Evolutionary conservation across 2,797 vertebrate genomes (phyloP).

Genomic region (Rhinichthys osculus): DNA sequence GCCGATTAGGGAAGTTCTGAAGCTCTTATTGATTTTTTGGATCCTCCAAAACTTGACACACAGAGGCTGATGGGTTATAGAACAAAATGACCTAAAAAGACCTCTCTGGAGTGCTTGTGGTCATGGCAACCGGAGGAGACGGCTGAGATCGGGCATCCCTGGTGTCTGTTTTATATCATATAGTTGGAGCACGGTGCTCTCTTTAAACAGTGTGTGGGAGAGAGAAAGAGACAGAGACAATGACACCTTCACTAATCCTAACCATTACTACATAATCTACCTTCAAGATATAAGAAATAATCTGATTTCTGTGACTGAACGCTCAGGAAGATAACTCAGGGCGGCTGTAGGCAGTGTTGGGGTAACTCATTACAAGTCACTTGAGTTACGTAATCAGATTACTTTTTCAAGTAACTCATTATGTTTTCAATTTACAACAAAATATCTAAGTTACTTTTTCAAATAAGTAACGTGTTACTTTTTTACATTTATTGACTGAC

Average conservation of each 20-base stretch:
- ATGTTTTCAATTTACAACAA: too few relatives aligned
- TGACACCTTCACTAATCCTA: constrained; percentile 26
- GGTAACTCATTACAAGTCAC: too few relatives aligned
- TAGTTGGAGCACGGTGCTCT: constrained; percentile 30
- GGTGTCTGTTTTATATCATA: constrained; percentile 55
- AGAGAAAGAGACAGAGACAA: constrained; percentile 30
- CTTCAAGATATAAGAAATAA: constrained; percentile 8
- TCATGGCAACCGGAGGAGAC: constrained; percentile 54
- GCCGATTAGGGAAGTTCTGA: background rate
- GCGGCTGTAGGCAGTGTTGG: too few relatives aligned
- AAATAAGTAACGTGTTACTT: too few relatives aligned
- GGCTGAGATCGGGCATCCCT: constrained; percentile 50
- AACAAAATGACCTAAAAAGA: constrained; percentile 54
- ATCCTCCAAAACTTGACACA: constrained; percentile 25
- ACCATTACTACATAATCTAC: background rate
- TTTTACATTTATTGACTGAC: too few relatives aligned
- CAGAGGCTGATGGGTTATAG: constrained; percentile 17
- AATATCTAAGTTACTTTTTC: too few relatives aligned
- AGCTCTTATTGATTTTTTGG: constrained; percentile 5
- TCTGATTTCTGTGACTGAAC: constrained; percentile 31
- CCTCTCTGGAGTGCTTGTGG: constrained; percentile 50
- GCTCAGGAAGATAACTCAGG: constrained; percentile 9
- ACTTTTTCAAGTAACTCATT: too few relatives aligned
- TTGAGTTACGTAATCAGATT: too few relatives aligned
- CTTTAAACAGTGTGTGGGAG: constrained; percentile 46